Conservation (phyloP, 2,888 invertebrate genomes). For the Epicampocera succincta region DNA sequence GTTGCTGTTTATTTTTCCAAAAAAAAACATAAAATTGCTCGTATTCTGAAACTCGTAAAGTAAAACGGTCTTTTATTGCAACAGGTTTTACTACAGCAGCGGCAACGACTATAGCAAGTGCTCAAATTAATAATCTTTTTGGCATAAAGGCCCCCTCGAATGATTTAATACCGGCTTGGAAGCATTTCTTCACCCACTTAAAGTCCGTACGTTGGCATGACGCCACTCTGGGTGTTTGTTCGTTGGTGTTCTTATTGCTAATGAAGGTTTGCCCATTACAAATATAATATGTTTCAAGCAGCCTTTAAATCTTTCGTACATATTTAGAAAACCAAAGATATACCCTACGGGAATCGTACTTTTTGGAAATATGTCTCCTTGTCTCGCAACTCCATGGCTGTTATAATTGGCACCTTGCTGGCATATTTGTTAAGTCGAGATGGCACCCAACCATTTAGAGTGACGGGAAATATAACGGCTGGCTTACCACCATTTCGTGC, state of each 20-base stretch:
- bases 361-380: slow-evolving; percentile 83
- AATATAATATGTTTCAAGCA: too few relatives aligned
- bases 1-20: too few relatives aligned
- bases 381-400: slow-evolving; percentile 90
- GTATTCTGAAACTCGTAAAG: too few relatives aligned
- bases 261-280: slow-evolving; percentile 83
- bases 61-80: too few relatives aligned
- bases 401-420: slow-evolving; percentile 86
- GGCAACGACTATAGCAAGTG: slow-evolving; percentile 90
- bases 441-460: slow-evolving; percentile 84
- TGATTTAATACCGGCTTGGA: slow-evolving; percentile 85
- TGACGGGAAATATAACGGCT: slow-evolving; percentile 87
- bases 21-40: too few relatives aligned
- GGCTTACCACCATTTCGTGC: slow-evolving; percentile 87
- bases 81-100: slow-evolving; percentile 91
- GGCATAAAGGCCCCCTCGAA: slow-evolving; percentile 83
- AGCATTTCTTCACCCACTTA: slow-evolving; percentile 85
- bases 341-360: slow-evolving; percentile 74
- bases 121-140: slow-evolving; percentile 89
- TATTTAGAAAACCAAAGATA: slow-evolving; percentile 83
- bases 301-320: neutral
- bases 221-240: slow-evolving; percentile 85
- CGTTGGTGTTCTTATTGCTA: slow-evolving; percentile 85
- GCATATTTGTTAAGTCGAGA: slow-evolving; percentile 84
- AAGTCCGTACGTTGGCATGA: slow-evolving; percentile 85